Conservation (phyloP, 2,113 vertebrate genomes). For the Micronycteris hirsuta region DNA sequence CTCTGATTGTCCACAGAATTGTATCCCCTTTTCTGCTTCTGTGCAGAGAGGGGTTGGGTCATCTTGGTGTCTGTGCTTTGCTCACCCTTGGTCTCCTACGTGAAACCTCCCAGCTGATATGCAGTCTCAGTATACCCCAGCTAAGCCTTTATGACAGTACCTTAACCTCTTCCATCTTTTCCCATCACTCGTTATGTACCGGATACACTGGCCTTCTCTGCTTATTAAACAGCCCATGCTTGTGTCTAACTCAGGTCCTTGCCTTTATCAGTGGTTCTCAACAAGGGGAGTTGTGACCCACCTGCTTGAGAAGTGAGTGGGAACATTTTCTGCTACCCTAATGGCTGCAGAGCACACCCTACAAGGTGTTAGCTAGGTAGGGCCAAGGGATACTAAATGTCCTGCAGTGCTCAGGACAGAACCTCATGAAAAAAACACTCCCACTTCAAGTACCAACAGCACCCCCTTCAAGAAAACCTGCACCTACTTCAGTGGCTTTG, state of each 20-base stretch:
- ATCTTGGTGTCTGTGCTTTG: not conserved
- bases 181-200: not conserved
- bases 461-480: not conserved
- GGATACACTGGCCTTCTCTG: not conserved
- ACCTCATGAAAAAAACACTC: not conserved
- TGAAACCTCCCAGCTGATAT: not conserved
- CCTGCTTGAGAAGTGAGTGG: not conserved
- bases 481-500: not conserved
- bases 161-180: not conserved
- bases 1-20: not conserved
- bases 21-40: too few species aligned
- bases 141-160: not conserved
- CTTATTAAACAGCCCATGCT: not conserved
- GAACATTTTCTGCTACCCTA: not conserved
- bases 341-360: too few species aligned
- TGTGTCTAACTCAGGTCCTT: too few species aligned
- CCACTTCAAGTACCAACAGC: accelerated
- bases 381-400: not conserved
- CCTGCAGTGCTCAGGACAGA: not conserved
- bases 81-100: not conserved
- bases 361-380: not conserved
- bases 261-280: not conserved
- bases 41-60: not conserved
- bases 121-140: not conserved
- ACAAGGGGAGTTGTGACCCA: not conserved